Percentiles rank a stretch among this genome's conserved stretches.
These are phyloP conservation scores for Pangasius krempfi DNA, from an alignment of 2,797 vertebrate species.

Conservation along the genomic window DNA sequence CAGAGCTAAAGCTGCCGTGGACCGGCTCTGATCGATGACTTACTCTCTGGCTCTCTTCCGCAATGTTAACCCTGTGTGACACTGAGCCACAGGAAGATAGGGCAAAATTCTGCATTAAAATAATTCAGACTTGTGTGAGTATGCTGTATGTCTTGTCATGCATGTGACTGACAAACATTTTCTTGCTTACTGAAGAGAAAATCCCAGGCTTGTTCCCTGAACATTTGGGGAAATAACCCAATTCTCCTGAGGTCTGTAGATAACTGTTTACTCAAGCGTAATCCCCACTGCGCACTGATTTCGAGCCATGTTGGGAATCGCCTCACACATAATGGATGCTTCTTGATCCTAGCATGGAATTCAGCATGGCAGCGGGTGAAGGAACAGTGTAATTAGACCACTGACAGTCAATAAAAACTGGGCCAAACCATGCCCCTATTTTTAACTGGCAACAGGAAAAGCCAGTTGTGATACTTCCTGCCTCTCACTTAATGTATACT, in stretches of 20 bases:
- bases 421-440: not conserved
- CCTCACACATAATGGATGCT: slow-evolving; percentile 8
- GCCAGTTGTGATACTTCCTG: not conserved
- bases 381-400: slow-evolving; percentile 40
- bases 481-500: not conserved
- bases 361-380: slow-evolving; percentile 34
- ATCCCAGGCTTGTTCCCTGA: not conserved
- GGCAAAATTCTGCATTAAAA: not conserved
- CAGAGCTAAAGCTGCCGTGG: slow-evolving; percentile 50
- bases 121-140: not conserved
- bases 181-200: not conserved
- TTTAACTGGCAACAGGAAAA: not conserved
- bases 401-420: not conserved
- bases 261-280: not conserved
- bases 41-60: slow-evolving; percentile 37
- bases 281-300: slow-evolving; percentile 20
- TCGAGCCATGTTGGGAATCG: slow-evolving; percentile 20
- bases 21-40: slow-evolving; percentile 59
- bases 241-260: not conserved
- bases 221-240: not conserved
- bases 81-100: slow-evolving; percentile 16
- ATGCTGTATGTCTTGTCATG: not conserved
- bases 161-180: slow-evolving; percentile 2
- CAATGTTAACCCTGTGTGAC: slow-evolving; percentile 35
- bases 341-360: slow-evolving; percentile 16